phyloP scores from a whole-genome alignment of 2,113 vertebrate genomes.

The Aphelocoma coerulescens region DNA sequence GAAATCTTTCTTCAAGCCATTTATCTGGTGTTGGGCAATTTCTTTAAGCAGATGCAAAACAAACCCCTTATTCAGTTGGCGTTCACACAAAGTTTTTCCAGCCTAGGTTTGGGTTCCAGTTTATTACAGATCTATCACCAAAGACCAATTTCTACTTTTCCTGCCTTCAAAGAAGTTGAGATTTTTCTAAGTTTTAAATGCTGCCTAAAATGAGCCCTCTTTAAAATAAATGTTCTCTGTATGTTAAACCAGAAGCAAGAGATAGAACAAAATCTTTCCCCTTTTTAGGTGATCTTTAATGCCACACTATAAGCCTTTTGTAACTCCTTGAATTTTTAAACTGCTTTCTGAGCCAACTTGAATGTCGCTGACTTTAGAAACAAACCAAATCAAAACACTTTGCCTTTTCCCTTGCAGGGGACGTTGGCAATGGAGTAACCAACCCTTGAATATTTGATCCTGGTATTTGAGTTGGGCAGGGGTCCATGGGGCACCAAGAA shows the following conservation, averaged over 20 bases:
- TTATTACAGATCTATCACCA: background rate
- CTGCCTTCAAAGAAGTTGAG: background rate
- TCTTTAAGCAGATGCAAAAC: background rate
- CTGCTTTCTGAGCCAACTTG: background rate
- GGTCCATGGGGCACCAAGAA: background rate
- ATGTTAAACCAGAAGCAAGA: background rate
- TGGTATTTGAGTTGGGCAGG: background rate
- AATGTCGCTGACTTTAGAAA: background rate
- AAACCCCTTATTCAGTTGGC: background rate
- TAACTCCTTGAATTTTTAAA: background rate
- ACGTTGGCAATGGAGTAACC: background rate
- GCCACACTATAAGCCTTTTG: background rate
- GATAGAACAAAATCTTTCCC: background rate
- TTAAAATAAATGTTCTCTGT: background rate
- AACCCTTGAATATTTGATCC: background rate
- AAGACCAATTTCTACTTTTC: background rate
- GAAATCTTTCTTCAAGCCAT: conserved; percentile 20
- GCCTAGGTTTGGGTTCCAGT: background rate
- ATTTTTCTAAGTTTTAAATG: background rate
- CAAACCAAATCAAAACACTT: background rate
- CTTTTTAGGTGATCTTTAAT: background rate
- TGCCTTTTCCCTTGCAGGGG: background rate
- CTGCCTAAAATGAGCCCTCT: background rate
- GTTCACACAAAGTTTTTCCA: background rate
- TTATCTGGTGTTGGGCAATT: background rate